Conservation (phyloP, 2,113 vertebrate genomes). For the Sander vitreus region DNA sequence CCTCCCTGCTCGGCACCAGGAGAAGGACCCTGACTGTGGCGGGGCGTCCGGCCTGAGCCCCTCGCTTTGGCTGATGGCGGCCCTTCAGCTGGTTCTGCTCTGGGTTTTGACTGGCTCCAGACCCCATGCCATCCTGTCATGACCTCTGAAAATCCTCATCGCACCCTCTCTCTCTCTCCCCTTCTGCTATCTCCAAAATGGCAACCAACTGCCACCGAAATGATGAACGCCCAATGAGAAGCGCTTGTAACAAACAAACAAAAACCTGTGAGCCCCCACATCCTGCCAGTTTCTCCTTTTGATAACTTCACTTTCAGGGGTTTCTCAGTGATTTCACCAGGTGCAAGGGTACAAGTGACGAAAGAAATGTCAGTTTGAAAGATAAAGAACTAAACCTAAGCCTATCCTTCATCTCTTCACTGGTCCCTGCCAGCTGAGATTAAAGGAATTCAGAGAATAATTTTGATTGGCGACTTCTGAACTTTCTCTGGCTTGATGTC, state of each 20-base stretch:
- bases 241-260: conserved; percentile 31
- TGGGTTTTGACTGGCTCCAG: conserved; percentile 90
- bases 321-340: conserved; percentile 31
- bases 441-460: conserved; percentile 51
- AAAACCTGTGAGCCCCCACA: conserved; percentile 21
- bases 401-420: conserved; percentile 6
- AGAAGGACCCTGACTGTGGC: conserved; percentile 92
- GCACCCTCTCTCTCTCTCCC: conserved; percentile 5
- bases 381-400: conserved; percentile 24
- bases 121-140: conserved; percentile 85
- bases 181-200: conserved; percentile 38
- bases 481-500: conserved; percentile 57
- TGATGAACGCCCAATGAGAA: conserved; percentile 36
- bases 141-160: conserved; percentile 78
- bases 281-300: conserved; percentile 32
- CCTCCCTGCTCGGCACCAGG: conserved; percentile 81
- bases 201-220: conserved; percentile 70
- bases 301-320: conserved; percentile 46
- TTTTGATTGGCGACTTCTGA: conserved; percentile 54
- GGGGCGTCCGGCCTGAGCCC: conserved; percentile 91
- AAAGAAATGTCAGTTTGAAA: conserved; percentile 43
- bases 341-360: conserved; percentile 6
- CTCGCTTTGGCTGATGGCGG: conserved; percentile 87
- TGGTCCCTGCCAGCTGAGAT: conserved; percentile 46
- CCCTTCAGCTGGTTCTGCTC: conserved; percentile 89